phyloP scores from a whole-genome alignment of 1,140 invertebrate genomes.

The Dinoponera quadriceps region DNA sequence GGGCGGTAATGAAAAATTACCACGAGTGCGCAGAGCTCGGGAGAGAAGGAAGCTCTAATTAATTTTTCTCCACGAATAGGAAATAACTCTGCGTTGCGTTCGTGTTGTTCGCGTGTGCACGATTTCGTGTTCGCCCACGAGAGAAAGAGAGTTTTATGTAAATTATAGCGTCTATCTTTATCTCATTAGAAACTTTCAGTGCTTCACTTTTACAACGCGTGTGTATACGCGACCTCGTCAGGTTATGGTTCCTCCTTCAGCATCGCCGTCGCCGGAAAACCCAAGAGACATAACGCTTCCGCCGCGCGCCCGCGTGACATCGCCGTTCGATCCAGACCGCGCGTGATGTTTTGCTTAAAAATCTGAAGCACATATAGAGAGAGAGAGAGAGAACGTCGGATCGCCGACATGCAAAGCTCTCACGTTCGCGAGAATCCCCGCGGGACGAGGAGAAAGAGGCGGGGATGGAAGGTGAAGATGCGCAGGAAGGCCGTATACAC shows the following conservation, averaged over 20 bases:
- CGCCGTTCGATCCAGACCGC: neutral
- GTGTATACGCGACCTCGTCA: neutral
- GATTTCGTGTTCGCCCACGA: no score
- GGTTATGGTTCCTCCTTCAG: neutral
- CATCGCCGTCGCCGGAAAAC: neutral
- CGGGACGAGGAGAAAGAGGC: no score
- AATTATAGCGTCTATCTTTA: no score
- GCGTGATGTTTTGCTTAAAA: conserved; percentile 46
- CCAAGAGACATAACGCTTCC: neutral
- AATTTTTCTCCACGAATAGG: neutral
- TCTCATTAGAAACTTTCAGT: neutral
- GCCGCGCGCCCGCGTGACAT: no score
- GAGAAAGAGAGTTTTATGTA: no score
- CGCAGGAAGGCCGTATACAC: conserved; percentile 1
- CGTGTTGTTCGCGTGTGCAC: no score
- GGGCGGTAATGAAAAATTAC: conserved; percentile 12
- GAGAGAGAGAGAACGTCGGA: neutral
- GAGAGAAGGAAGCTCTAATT: no score
- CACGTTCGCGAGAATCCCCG: conserved; percentile 31
- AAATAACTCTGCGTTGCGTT: neutral
- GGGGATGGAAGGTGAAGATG: neutral
- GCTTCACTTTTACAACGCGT: neutral
- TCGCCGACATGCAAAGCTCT: conserved; percentile 36
- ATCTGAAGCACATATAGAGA: conserved; percentile 22
- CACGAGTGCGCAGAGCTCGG: no score